phyloP scores from a whole-genome alignment of 2,113 vertebrate species.

The Rhynchomys soricoides region DNA sequence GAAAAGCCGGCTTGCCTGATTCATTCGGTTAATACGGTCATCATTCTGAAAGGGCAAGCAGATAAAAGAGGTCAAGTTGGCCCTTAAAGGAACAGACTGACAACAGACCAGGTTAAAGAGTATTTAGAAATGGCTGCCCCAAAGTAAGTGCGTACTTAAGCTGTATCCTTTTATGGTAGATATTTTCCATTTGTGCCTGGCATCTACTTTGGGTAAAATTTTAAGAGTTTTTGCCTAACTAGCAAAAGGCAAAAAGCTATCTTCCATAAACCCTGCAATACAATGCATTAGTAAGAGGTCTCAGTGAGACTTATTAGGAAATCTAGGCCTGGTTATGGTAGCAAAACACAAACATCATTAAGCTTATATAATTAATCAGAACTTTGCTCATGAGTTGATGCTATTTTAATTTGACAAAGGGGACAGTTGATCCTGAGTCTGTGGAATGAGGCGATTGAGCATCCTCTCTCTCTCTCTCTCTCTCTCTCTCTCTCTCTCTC shows the following conservation, averaged over 20 bases:
- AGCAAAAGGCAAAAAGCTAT: constrained; percentile 14
- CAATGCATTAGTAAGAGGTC: not conserved
- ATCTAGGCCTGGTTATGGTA: not conserved
- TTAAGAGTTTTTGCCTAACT: not conserved
- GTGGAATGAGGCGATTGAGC: not conserved
- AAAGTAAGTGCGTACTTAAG: not conserved
- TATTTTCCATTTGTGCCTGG: not conserved
- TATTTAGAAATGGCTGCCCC: not conserved
- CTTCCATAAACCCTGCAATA: not conserved
- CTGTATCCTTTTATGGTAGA: not conserved
- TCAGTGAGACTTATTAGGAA: not conserved
- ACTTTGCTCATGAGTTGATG: not conserved
- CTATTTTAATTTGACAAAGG: constrained; percentile 30
- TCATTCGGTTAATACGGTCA: constrained; percentile 73
- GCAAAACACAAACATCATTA: not conserved
- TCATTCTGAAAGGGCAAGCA: constrained; percentile 57
- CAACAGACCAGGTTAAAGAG: not conserved
- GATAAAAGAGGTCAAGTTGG: constrained; percentile 16
- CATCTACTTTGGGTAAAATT: not conserved
- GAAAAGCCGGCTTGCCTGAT: constrained; percentile 84
- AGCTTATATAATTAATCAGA: constrained; percentile 15
- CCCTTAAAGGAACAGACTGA: not conserved
- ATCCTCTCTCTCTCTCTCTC: no score
- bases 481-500: no score
- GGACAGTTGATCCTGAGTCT: not conserved